Evolutionary conservation across 2,888 invertebrate genomes (phyloP).

Genomic region (Polyploca ridens): DNA sequence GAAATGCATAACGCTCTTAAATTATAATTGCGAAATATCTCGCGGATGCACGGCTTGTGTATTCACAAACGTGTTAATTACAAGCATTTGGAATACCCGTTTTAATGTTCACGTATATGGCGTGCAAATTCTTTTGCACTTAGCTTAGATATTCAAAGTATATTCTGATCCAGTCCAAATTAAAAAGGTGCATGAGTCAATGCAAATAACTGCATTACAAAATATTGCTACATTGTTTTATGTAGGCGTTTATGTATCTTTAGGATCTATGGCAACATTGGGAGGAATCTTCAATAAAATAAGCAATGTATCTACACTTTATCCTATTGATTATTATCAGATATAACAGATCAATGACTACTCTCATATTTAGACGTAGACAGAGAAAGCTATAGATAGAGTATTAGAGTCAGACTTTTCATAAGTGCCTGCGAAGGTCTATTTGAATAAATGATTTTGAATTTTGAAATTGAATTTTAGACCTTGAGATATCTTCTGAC

Average conservation of each 20-base stretch:
- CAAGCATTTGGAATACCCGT: slow-evolving; percentile 56
- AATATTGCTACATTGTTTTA: not conserved
- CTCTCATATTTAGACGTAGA: too few species aligned
- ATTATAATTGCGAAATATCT: slow-evolving; percentile 74
- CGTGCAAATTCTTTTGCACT: slow-evolving; percentile 61
- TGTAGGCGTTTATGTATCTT: slow-evolving; percentile 8
- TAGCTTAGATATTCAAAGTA: slow-evolving; percentile 40
- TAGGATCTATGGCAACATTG: too few species aligned
- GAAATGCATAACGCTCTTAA: slow-evolving; percentile 45
- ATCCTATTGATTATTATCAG: not conserved
- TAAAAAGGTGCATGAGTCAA: not conserved
- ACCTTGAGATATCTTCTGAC: too few species aligned
- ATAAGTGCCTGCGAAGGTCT: too few species aligned
- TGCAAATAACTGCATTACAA: not conserved
- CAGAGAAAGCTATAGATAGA: too few species aligned
- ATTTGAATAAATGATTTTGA: too few species aligned
- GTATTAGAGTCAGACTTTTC: too few species aligned
- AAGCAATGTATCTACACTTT: not conserved
- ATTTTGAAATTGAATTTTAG: too few species aligned
- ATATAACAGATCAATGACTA: too few species aligned
- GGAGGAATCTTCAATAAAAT: not conserved
- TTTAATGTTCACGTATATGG: slow-evolving; percentile 67
- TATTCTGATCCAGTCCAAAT: slow-evolving; percentile 25
- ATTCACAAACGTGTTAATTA: slow-evolving; percentile 76
- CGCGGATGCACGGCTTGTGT: slow-evolving; percentile 59